Conservation (phyloP, 2,888 invertebrate species). For the Hydrotaea cyrtoneurina region DNA sequence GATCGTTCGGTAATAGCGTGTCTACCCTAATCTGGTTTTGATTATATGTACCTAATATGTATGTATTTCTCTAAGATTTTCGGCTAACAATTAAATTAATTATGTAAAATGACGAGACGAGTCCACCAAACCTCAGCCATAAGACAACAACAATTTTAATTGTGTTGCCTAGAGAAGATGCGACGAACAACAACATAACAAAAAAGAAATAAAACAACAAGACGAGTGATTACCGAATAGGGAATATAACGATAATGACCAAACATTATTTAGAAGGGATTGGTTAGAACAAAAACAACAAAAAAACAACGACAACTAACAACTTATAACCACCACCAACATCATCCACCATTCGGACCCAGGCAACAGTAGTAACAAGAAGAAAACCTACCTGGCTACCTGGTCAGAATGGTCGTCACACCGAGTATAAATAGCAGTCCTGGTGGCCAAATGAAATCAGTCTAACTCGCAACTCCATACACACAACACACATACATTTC, state of each 20-base stretch:
- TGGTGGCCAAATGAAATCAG: conserved; percentile 11
- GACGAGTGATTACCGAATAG: not conserved
- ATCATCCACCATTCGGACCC: not conserved
- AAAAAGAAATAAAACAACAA: not conserved
- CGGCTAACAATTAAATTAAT: conserved; percentile 35
- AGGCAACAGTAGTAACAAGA: not conserved
- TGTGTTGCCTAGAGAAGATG: not conserved
- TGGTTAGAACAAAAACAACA: not conserved
- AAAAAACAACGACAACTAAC: conserved; percentile 4
- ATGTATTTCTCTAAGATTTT: not conserved
- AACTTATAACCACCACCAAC: not conserved
- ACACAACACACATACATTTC: not conserved
- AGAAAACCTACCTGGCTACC: not conserved
- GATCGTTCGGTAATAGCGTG: not conserved
- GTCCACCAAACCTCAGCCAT: not conserved
- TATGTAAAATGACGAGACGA: conserved; percentile 17
- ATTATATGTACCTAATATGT: no score
- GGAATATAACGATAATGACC: conserved; percentile 21
- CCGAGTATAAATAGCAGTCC: conserved; percentile 32
- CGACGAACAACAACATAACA: not conserved
- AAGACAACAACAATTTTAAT: not conserved
- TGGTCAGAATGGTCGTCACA: not conserved
- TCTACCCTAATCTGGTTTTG: not conserved
- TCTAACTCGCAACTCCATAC: conserved; percentile 44
- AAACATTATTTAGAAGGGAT: not conserved